Evolutionary conservation across 2,113 vertebrate genomes (phyloP), one percentile per base, ranked within the genome.

Genomic region (Orientallactaga bullata): DNA sequence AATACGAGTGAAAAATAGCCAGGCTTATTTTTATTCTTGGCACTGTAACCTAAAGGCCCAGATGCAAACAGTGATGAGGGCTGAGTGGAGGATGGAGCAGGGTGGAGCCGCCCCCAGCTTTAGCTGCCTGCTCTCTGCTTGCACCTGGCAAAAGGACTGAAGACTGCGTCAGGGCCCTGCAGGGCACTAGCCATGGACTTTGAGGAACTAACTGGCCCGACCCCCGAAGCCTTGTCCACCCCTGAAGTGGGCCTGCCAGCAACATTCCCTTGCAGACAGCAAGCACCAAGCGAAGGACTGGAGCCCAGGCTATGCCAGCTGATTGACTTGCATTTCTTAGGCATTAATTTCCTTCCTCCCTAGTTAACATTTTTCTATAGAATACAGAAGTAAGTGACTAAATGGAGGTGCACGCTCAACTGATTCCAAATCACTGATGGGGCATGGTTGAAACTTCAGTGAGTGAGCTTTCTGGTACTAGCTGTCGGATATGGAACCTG

Each of bases 11-110:
- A 95, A 94, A 92, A 97, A 93, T 90, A 94, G 95, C 91, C 94
- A 88, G 89, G 88, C 91, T 93, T 97, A 93, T 96, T 96, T 97
- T 94, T 94, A 91, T 79, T 93, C 94, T 93, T 94, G 94, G 95
- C 95, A 88, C 91, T 23, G 37, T 95, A 91, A 93, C 95, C 95
- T 83, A 87, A 51, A 89, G 81, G 81, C 87, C 4, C 65, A 20
- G 68, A 86, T n/a, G 68, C 71, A 81, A 90, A 35, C 93, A 58
- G 83, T 73, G 37, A 18, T 5, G 87, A 85, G 23, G 23, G 26
- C 71, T 94, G 93, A 72, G 66, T 68, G 5, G 39, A 80, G 83
- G 55, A 58, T 1, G 28, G 24, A 68, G 47, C 13, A n/a, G 73
- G 78, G 60, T 30, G 77, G 92, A 47, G 71, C 35, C 26, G 51